Percentiles rank a stretch among this genome's conserved stretches.
phyloP scores from a whole-genome alignment of 2,113 vertebrate genomes.

The Mus spicilegus region DNA sequence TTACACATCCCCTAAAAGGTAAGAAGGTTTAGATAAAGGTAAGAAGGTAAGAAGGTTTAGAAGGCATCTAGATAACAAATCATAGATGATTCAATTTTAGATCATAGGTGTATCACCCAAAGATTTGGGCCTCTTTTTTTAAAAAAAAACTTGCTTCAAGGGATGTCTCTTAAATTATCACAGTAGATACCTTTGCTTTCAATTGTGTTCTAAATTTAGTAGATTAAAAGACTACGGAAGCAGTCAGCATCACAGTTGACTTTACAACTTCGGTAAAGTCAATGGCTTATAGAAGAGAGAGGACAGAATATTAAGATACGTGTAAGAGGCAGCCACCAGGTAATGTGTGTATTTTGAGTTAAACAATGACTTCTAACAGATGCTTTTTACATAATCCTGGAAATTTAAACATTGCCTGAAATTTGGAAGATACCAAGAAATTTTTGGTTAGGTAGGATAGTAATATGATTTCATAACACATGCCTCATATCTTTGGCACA shows the following conservation, averaged over 20 bases:
- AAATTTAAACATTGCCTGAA: background rate
- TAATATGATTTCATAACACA: background rate
- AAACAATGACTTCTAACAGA: background rate
- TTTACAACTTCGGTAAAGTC: background rate
- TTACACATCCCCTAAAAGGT: background rate
- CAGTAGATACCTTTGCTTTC: background rate
- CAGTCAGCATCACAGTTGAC: background rate
- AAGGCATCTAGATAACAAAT: constrained; percentile 33
- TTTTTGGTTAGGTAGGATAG: background rate
- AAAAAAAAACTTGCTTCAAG: background rate
- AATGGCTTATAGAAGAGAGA: constrained; percentile 7
- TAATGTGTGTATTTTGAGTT: background rate
- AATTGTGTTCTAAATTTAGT: constrained; percentile 38
- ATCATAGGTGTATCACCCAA: background rate
- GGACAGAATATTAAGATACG: background rate
- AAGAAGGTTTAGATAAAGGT: constrained; percentile 20
- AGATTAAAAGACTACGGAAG: background rate
- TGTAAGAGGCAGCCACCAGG: background rate
- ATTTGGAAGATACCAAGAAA: constrained; percentile 25
- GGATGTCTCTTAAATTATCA: background rate
- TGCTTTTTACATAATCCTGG: constrained; percentile 8
- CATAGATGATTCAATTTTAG: background rate
- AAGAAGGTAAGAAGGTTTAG: background rate
- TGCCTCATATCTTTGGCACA: background rate
- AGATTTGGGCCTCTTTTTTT: background rate